phyloP scores from a whole-genome alignment of 2,888 invertebrate genomes.

The Diplazon laetatorius region DNA sequence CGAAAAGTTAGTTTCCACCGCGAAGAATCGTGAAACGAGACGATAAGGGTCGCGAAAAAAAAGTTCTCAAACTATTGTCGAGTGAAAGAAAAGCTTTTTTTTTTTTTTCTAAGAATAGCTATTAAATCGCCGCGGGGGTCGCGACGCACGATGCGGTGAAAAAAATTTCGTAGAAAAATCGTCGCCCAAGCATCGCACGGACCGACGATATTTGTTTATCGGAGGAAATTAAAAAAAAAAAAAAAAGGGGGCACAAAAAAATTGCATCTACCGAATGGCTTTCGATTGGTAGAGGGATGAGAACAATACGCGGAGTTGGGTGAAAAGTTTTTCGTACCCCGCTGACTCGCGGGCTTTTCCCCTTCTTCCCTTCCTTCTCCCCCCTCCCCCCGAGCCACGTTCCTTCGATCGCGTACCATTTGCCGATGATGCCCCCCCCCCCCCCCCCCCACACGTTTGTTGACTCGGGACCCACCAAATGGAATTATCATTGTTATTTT shows the following conservation, averaged over 20 bases:
- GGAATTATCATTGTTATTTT: slow-evolving; percentile 72
- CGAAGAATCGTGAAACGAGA: slow-evolving; percentile 27
- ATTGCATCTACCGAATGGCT: slow-evolving; percentile 16
- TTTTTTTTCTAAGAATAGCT: too few species aligned
- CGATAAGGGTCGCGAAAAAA: slow-evolving; percentile 42
- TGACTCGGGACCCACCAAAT: slow-evolving; percentile 67
- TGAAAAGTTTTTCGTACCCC: slow-evolving; percentile 43
- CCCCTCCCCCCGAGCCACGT: too few species aligned
- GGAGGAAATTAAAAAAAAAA: too few species aligned
- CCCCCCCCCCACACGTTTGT: slow-evolving; percentile 68
- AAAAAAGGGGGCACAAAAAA: too few species aligned
- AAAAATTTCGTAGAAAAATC: slow-evolving; percentile 5
- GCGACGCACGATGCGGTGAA: slow-evolving; percentile 25
- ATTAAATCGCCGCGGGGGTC: slow-evolving; percentile 45
- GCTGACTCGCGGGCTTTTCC: not conserved
- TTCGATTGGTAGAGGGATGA: slow-evolving; percentile 25
- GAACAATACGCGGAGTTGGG: not conserved
- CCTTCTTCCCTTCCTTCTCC: not conserved
- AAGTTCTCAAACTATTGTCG: slow-evolving; percentile 36
- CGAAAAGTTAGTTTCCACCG: slow-evolving; percentile 15
- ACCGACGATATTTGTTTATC: slow-evolving; percentile 46
- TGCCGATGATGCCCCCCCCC: slow-evolving; percentile 37
- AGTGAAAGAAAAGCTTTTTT: slow-evolving; percentile 34
- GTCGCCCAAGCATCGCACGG: slow-evolving; percentile 12
- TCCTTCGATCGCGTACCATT: not conserved